Evolutionary conservation across 2,113 vertebrate genomes (phyloP).

Genomic region (Sinosuthora webbiana): DNA sequence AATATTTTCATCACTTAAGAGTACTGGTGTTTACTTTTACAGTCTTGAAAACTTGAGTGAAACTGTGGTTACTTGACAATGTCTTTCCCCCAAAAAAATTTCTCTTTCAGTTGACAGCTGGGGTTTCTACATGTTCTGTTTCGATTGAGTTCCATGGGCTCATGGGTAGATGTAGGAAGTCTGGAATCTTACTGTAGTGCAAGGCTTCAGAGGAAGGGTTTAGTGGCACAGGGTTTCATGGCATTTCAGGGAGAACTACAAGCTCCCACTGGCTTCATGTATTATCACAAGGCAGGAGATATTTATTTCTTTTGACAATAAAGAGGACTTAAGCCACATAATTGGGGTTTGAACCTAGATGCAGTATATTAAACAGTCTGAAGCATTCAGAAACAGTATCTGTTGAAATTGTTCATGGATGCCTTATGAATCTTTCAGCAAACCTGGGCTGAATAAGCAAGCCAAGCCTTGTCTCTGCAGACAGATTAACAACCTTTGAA

Average conservation of each 20-base stretch:
- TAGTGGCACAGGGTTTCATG: not conserved
- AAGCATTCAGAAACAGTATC: not conserved
- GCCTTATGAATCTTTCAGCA: not conserved
- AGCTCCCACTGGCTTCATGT: not conserved
- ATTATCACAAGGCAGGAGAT: not conserved
- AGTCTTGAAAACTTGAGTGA: not conserved
- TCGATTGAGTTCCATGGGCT: not conserved
- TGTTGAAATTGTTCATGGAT: not conserved
- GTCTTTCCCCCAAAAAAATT: not conserved
- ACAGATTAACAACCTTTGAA: not conserved
- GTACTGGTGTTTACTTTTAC: not conserved
- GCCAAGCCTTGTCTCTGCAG: not conserved
- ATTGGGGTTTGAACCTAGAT: not conserved
- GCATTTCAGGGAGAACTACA: not conserved
- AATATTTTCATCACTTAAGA: constrained; percentile 14
- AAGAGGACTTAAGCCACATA: not conserved
- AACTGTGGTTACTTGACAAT: not conserved
- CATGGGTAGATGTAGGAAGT: not conserved
- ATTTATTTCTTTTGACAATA: not conserved
- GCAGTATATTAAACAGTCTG: not conserved
- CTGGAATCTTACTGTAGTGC: not conserved
- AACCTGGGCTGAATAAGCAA: not conserved
- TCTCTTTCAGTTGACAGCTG: not conserved
- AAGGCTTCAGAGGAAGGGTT: not conserved
- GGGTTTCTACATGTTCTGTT: not conserved